These are phyloP conservation scores for Scaptomyza hsui DNA, from an alignment of 1,140 invertebrate genomes.

Conservation along the genomic window DNA sequence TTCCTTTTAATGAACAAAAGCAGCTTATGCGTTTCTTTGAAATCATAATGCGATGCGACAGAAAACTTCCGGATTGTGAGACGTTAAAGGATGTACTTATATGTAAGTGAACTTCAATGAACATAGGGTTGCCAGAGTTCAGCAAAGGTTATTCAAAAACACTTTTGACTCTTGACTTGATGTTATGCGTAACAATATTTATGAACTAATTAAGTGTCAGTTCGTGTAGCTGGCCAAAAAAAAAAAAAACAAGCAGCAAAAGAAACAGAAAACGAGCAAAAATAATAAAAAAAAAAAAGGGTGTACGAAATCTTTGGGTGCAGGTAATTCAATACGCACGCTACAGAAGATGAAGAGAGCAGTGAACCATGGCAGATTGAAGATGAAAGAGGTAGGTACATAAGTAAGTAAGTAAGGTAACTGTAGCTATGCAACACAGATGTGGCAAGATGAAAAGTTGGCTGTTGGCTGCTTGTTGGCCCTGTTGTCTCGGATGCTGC, in stretches of 20 bases:
- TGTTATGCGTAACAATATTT: slow-evolving; percentile 45
- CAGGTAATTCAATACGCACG: slow-evolving; percentile 62
- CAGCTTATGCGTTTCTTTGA: slow-evolving; percentile 49
- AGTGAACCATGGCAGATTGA: slow-evolving; percentile 51
- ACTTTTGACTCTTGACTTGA: neutral
- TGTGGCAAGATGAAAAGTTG: slow-evolving; percentile 20
- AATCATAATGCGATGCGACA: slow-evolving; percentile 44
- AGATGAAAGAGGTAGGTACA: slow-evolving; percentile 13
- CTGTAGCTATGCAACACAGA: slow-evolving; percentile 37
- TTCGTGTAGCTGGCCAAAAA: slow-evolving; percentile 39
- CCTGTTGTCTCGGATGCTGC: slow-evolving; percentile 47
- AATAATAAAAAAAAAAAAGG: neutral
- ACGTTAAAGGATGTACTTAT: slow-evolving; percentile 4
- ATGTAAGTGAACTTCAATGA: too few relatives aligned
- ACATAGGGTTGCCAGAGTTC: neutral
- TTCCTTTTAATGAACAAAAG: slow-evolving; percentile 75
- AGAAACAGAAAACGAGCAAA: too few relatives aligned
- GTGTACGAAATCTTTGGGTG: slow-evolving; percentile 9
- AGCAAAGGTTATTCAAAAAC: neutral
- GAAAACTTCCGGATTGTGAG: slow-evolving; percentile 73
- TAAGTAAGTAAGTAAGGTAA: too few relatives aligned
- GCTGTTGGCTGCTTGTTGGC: neutral
- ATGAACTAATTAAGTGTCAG: slow-evolving; percentile 66
- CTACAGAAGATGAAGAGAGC: slow-evolving; percentile 5
- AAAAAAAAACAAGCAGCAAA: neutral